A percentile compares a stretch with the other conserved stretches of the same genome.
These are phyloP conservation scores for Xiphophorus couchianus DNA, from an alignment of 2,113 vertebrate genomes.

Conservation along the genomic window DNA sequence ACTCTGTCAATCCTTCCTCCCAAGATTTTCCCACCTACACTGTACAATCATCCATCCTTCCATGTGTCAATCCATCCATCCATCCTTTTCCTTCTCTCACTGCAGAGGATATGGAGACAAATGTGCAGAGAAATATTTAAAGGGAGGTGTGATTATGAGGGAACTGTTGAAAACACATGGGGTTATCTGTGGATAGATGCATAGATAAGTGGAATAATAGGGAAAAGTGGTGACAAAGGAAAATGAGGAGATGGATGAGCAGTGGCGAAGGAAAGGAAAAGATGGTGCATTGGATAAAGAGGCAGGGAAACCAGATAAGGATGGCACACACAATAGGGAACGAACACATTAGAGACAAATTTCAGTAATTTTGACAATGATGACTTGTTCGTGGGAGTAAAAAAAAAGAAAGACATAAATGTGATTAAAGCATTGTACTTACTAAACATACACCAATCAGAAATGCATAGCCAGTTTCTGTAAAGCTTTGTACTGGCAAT, in stretches of 20 bases:
- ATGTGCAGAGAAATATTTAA: conserved; percentile 41
- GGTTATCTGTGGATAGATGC: conserved; percentile 19
- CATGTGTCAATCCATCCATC: conserved; percentile 28
- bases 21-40: conserved; percentile 42
- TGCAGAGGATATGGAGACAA: conserved; percentile 36
- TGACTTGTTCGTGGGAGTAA: conserved; percentile 28
- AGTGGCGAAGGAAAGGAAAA: conserved; percentile 33
- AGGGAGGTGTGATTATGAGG: conserved; percentile 18
- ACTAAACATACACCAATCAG: neutral
- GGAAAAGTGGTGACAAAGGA: conserved; percentile 22
- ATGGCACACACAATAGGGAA: conserved; percentile 46
- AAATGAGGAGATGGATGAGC: conserved; percentile 47
- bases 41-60: conserved; percentile 29
- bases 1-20: conserved; percentile 55
- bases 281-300: conserved; percentile 39
- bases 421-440: conserved; percentile 53
- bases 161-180: conserved; percentile 38
- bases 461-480: too few relatives aligned
- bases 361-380: too few relatives aligned
- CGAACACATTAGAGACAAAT: neutral
- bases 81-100: conserved; percentile 25
- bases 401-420: conserved; percentile 47
- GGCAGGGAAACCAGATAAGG: conserved; percentile 33
- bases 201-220: conserved; percentile 37
- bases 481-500: too few relatives aligned